A percentile compares a stretch with the other conserved stretches of the same genome.
Evolutionary conservation across 2,113 vertebrate genomes (phyloP).

Genomic region (Otis tarda): DNA sequence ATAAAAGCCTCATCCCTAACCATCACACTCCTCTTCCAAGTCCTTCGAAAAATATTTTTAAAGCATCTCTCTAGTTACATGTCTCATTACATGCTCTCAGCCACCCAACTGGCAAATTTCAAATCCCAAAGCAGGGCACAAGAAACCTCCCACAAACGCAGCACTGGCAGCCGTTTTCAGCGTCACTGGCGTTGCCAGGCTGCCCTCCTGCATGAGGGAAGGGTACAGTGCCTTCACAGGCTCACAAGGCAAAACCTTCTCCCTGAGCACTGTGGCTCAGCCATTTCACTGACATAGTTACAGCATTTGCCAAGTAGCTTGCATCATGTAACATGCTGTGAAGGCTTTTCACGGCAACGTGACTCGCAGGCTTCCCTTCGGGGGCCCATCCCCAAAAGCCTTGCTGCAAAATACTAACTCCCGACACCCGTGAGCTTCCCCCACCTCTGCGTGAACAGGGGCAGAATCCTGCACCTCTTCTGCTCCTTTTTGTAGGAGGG

Average conservation of each 20-base stretch:
- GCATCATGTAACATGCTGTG: constrained; percentile 22
- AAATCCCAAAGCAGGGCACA: background rate
- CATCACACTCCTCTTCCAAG: background rate
- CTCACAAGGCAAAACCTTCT: constrained; percentile 47
- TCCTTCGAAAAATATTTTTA: background rate
- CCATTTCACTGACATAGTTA: constrained; percentile 53
- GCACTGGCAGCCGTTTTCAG: background rate
- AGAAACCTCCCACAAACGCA: background rate
- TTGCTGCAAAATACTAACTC: background rate
- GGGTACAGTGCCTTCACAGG: background rate
- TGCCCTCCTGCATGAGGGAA: background rate
- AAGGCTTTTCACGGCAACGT: constrained; percentile 15
- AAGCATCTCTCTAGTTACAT: constrained; percentile 1
- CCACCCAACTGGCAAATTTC: background rate
- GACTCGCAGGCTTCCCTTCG: background rate
- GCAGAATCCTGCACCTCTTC: background rate
- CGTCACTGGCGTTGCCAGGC: background rate
- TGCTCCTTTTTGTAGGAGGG: background rate
- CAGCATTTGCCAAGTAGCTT: constrained; percentile 41
- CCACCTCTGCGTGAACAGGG: background rate
- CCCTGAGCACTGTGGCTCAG: background rate
- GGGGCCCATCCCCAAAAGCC: background rate
- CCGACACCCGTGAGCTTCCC: background rate
- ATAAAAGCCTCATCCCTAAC: background rate
- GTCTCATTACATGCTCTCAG: background rate